Evolutionary conservation across 2,888 invertebrate species (phyloP), one percentile per base, ranked within the genome.

Genomic region (Candidula unifasciata): DNA sequence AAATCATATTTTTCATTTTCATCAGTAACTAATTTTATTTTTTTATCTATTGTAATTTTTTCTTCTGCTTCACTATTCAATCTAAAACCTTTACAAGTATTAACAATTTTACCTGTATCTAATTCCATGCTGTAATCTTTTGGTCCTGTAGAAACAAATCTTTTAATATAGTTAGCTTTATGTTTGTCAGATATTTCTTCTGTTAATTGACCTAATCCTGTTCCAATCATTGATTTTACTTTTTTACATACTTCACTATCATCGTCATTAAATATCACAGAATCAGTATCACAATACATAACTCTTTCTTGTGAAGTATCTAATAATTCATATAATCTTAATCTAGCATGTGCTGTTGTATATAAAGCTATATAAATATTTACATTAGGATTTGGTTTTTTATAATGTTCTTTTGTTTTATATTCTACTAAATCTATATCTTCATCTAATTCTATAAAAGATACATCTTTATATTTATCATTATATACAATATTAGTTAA

Each of bases 381-480:
- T 3, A 69, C 69, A 69, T 69, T 69, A 69, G 69, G 69, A 69
- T 69, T 69, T 33, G 69, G 69, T 33, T 35, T 69, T 69, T 33
- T 33, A 69, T 69, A 69, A 69, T 69, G 69, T 69, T 69, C 69
- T 33, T 69, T 69, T 13, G 69, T 69, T 69, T 69, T 69, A 69
- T 69, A 69, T 69, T 69, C 69, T 21, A 69, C 33, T 69, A 69
- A 69, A 69, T 18, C 69, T 33, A 33, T 35, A 69, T 69, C 69
- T 3, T 69, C 18, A 16, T 69, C 69, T 69, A 69, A 69, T 69
- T 33, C 33, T 18, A 69, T 69, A 35, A 35, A 35, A 69, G 69
- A 69, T 35, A 69, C 69, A 69, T 69, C 69, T 69, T 69, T 69
- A 69, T 69, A 35, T 69, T 69, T 69, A 35, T 69, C 69, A 69